Evolutionary conservation across 2,113 vertebrate genomes (phyloP).

Genomic region (Brevimyrus niger): DNA sequence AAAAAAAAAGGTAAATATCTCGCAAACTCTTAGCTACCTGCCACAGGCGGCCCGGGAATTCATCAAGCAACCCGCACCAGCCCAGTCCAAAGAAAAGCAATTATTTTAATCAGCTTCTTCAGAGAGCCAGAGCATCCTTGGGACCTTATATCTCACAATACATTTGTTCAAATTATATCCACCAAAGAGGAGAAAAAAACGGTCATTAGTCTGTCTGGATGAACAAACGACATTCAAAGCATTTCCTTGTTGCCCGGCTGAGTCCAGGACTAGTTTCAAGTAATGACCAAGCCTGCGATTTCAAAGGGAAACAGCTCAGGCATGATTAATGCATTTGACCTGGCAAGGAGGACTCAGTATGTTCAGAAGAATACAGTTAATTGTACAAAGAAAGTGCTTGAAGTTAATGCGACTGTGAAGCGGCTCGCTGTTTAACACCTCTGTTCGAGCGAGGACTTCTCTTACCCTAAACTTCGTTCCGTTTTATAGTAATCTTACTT

Average conservation of each 20-base stretch:
- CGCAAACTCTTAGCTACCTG: background rate
- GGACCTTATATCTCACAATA: constrained; percentile 49
- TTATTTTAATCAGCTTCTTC: constrained; percentile 17
- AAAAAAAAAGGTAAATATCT: background rate
- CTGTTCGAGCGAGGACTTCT: too few relatives aligned
- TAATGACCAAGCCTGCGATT: constrained; percentile 64
- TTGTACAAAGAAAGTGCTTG: constrained; percentile 49
- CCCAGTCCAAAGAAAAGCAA: background rate
- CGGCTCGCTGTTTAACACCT: constrained; percentile 38
- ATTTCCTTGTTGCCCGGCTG: constrained; percentile 60
- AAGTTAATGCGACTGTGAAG: constrained; percentile 39
- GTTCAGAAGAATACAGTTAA: constrained; percentile 62
- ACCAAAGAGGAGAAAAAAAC: constrained; percentile 32
- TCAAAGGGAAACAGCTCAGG: constrained; percentile 57
- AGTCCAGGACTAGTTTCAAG: constrained; percentile 51
- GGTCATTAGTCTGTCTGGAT: constrained; percentile 57
- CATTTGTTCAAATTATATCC: constrained; percentile 60
- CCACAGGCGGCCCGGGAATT: background rate
- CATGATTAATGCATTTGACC: constrained; percentile 68
- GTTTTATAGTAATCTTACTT: background rate
- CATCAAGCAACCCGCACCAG: background rate
- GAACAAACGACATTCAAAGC: constrained; percentile 58
- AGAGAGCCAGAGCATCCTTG: constrained; percentile 16
- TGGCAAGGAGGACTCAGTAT: constrained; percentile 38
- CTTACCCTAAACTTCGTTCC: background rate